These are phyloP conservation scores for Gila orcuttii DNA, from an alignment of 2,113 vertebrate species.

Conservation along the genomic window DNA sequence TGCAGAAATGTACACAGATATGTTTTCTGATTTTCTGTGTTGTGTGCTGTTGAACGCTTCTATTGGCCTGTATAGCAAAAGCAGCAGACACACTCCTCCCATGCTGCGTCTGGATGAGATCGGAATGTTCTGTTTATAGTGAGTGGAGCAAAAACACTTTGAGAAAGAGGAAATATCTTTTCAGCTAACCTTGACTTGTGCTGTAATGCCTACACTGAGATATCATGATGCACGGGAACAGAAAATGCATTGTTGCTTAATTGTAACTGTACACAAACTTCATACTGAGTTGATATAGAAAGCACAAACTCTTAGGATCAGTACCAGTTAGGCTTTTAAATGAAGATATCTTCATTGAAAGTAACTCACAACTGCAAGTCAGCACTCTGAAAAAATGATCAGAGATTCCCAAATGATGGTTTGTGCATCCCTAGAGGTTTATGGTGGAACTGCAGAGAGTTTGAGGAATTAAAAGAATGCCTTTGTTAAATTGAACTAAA, in stretches of 20 bases:
- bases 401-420: not conserved
- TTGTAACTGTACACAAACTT: not conserved
- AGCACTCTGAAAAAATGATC: not conserved
- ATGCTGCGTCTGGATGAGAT: conserved; percentile 30
- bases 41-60: not conserved
- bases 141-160: conserved; percentile 15
- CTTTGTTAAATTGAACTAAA: not conserved
- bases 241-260: not conserved
- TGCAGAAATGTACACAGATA: conserved; percentile 14
- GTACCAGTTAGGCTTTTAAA: not conserved
- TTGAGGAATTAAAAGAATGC: not conserved
- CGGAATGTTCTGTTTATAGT: conserved; percentile 46
- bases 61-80: not conserved
- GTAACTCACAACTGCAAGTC: not conserved
- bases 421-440: not conserved
- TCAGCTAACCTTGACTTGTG: conserved; percentile 6
- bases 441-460: not conserved
- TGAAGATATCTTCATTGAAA: not conserved
- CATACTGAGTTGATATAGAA: not conserved
- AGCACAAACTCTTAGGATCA: not conserved
- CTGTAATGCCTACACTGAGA: not conserved
- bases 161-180: conserved; percentile 20
- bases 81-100: conserved; percentile 34
- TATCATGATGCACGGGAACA: not conserved
- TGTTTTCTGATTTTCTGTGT: not conserved